These are phyloP conservation scores for Aphidoletes aphidimyza DNA, from an alignment of 2,888 invertebrate genomes.

Conservation along the genomic window DNA sequence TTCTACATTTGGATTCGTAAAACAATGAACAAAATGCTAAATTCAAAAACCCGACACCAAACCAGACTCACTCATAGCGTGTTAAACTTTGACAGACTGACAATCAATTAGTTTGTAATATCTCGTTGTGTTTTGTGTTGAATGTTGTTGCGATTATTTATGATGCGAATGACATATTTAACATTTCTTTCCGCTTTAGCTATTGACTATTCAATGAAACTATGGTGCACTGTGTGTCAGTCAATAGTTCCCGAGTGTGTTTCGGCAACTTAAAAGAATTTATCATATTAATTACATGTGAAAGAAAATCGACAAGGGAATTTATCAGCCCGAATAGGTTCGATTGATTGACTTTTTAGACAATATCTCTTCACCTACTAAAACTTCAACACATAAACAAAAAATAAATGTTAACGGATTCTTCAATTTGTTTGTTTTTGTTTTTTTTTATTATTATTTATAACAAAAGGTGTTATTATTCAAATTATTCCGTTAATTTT, in stretches of 20 bases:
- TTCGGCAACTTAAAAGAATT: neutral
- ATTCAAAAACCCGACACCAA: neutral
- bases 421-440: neutral
- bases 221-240: neutral
- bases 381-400: neutral
- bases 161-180: slow-evolving; percentile 37
- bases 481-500: neutral
- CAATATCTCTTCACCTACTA: neutral
- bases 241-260: neutral
- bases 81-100: slow-evolving; percentile 47
- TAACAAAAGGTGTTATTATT: slow-evolving; percentile 3
- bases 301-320: neutral
- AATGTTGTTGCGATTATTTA: slow-evolving; percentile 35
- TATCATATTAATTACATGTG: slow-evolving; percentile 39
- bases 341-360: neutral
- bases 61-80: neutral
- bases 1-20: neutral
- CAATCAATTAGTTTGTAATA: slow-evolving; percentile 42
- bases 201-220: neutral
- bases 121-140: slow-evolving; percentile 15
- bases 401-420: neutral
- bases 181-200: neutral
- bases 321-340: neutral
- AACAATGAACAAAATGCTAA: neutral
- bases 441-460: neutral